Evolutionary conservation across 2,797 vertebrate species (phyloP), one percentile per base, ranked within the genome.

Genomic region (Myiotriccus ornatus): DNA sequence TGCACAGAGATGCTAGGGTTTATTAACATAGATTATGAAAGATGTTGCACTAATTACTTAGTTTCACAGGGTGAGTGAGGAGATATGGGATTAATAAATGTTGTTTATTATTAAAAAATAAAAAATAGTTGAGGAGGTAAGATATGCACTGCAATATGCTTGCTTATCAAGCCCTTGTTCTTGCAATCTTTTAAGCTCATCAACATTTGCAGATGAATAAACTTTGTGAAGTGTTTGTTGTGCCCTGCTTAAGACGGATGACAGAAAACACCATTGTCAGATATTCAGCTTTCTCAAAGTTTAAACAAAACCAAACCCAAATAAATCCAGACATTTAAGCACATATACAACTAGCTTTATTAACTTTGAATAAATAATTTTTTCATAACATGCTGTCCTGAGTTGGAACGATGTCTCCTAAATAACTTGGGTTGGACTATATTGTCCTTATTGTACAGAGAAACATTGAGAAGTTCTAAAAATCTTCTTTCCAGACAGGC

Each of bases 1-100:
- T 27, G 4, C 47, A 69, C 9, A 69, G 35, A 84, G 28, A 55
- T n/a, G 6, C 13, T 30, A 52, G 52, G 4, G 6, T 84, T 93
- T 93, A 82, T 86, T 94, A 90, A 82, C 19, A 35, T 25, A 76
- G 39, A 19, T 90, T 84, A 63, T 90, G 70, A 93, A 94, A 89
- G 13, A 46, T 79, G 18, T 28, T 56, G 19, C 5, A 23, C 44
- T 96, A 93, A 95, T 93, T 95, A 25, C 13, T 43, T 84, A 43
- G 39, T 49, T 86, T 50, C 28, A 64, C 18, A 9, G 21, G 55
- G 41, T 65, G 8, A 43, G 27, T 73, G 70, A 56, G 55, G 35
- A 81, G 39, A 47, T 47, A 32, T 20, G 41, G 49, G 47, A 94
- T 79, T 84, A 87, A 84, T 90, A 90, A 94, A 76, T 2, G 3